Base-by-base conservation (phyloP, 2,113 vertebrate genomes). In the Eupsittula cactorum region DNA sequence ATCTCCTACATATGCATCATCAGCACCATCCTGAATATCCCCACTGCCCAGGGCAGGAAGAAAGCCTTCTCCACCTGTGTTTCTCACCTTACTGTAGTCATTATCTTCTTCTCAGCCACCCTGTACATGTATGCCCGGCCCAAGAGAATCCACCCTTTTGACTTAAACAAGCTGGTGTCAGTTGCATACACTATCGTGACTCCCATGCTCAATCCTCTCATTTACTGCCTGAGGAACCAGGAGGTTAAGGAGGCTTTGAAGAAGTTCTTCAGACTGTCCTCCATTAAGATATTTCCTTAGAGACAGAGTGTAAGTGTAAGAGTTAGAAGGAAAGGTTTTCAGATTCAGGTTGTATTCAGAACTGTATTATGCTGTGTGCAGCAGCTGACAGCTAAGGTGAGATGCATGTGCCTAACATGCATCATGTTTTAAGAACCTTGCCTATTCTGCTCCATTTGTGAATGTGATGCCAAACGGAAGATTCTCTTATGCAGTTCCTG, bases 171-270 rank as follows among this genome's bases (percentile, higher is more conserved):
- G 29, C 27, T 97, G 52, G 73, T 97, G 16, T 97, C 96, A 44
- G 47, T 80, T 46, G 71, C 82, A 7, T 96, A 95, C 6, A 71
- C 93, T 20, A 25, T 90, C 5, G n/a, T 95, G 64, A 97, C 90
- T 7, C 96, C 95, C 6, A 44, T 91, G 49, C 47, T 97, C 7
- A 97, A 97, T 21, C 95, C 96, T 4, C 75, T 92, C 24, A 96
- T 97, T 57, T 97, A 97, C 88, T 96, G 93, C 46, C 86, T 97
- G 29, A 95, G 95, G 67, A 97, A 97, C 59, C 87, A 91, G 74
- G 95, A 97, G 21, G 20, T 92, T 2, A 95, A 94, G 57, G 53
- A 81, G 39, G 23, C 57, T 70, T 76, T 85, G 6, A 1, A 37
- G 37, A 88, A 88, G 33, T 18, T 17, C 27, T 53, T 59, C 21